Conservation (phyloP, 2,888 invertebrate species). For the Morpho deidamia region DNA sequence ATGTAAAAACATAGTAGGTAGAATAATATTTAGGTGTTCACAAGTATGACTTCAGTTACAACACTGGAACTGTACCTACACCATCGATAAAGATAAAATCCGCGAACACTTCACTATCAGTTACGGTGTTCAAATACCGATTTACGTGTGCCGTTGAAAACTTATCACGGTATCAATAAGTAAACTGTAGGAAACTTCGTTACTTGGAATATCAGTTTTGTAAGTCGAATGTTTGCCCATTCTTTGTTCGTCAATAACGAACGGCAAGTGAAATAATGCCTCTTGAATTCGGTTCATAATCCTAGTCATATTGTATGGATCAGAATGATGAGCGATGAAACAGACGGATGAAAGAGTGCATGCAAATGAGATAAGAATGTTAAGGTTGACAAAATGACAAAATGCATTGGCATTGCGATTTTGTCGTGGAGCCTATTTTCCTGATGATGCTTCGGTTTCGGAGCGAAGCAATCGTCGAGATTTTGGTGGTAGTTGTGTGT, state of each 20-base stretch:
- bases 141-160: slow-evolving; percentile 35
- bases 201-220: slow-evolving; percentile 46
- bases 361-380: no score
- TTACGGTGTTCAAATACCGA: slow-evolving; percentile 38
- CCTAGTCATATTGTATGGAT: no score
- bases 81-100: slow-evolving; percentile 39
- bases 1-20: neutral
- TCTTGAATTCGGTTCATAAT: no score
- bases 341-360: neutral
- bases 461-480: no score
- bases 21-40: no score
- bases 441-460: no score
- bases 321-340: no score
- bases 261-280: no score
- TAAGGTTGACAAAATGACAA: no score
- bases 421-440: no score
- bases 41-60: neutral
- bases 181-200: slow-evolving; percentile 51
- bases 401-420: no score
- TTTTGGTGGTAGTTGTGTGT: no score
- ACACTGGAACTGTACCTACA: slow-evolving; percentile 9
- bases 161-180: slow-evolving; percentile 59
- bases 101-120: slow-evolving; percentile 37
- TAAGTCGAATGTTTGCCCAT: slow-evolving; percentile 14
- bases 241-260: neutral